Conservation (phyloP, 2,113 vertebrate genomes). For the Uria lomvia region DNA sequence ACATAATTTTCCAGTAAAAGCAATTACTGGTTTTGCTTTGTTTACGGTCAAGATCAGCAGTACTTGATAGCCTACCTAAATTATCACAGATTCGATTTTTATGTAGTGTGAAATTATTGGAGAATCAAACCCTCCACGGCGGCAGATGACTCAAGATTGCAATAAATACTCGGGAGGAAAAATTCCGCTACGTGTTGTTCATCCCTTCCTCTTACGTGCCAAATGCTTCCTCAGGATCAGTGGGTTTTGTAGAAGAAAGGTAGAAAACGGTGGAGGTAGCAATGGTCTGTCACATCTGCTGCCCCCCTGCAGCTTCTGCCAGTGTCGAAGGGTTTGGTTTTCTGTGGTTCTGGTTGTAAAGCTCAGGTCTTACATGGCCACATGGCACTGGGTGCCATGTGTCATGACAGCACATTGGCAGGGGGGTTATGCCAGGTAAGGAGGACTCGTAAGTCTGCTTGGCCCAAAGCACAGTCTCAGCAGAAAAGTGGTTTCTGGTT, state of each 20-base stretch:
- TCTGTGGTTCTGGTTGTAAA: background rate
- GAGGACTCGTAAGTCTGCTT: background rate
- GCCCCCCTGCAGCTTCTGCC: background rate
- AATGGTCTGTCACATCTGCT: background rate
- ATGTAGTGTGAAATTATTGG: slow-evolving; percentile 37
- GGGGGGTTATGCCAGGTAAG: no score
- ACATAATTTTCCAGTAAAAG: slow-evolving; percentile 9
- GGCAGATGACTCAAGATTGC: background rate
- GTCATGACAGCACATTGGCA: background rate
- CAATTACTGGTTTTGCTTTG: slow-evolving; percentile 47
- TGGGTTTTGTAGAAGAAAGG: background rate
- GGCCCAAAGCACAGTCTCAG: background rate
- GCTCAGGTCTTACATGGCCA: background rate
- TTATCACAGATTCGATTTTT: slow-evolving; percentile 18
- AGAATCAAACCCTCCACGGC: background rate
- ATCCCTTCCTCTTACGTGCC: background rate
- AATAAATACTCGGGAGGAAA: background rate
- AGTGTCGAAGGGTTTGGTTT: background rate
- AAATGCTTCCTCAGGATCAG: background rate
- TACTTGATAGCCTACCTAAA: background rate
- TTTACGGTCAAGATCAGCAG: slow-evolving; percentile 16
- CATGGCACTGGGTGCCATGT: background rate
- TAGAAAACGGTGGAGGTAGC: background rate
- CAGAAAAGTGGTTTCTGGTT: background rate
- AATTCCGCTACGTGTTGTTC: background rate